Evolutionary conservation across 2,797 vertebrate genomes (phyloP).

Genomic region (Limosa lapponica): DNA sequence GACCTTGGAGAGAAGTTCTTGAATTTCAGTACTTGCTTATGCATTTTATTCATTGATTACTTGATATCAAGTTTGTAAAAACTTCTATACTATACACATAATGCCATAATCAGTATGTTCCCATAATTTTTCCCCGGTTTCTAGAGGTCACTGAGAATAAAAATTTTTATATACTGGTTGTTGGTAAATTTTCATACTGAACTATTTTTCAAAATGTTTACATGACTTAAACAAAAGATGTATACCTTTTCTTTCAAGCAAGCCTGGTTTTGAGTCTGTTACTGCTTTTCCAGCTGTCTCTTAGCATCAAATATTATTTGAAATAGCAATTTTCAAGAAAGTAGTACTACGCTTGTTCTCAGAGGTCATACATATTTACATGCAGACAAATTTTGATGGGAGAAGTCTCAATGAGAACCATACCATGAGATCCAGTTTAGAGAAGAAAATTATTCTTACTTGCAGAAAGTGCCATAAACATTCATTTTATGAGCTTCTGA

Average conservation of each 20-base stretch:
- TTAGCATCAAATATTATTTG: not conserved
- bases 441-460: not conserved
- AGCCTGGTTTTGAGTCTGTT: not conserved
- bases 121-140: not conserved
- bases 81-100: not conserved
- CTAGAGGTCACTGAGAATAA: not conserved
- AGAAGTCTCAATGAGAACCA: not conserved
- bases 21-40: not conserved
- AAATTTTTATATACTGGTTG: not conserved
- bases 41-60: not conserved
- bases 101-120: not conserved
- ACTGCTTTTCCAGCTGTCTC: not conserved
- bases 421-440: not conserved
- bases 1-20: not conserved
- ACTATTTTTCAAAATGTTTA: not conserved
- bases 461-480: not conserved
- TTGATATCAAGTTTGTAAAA: not conserved
- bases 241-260: not conserved
- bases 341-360: not conserved
- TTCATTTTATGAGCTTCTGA: not conserved
- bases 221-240: not conserved
- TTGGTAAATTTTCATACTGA: not conserved
- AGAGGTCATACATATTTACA: not conserved
- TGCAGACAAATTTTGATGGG: not conserved
- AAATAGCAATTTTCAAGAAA: not conserved